These are phyloP conservation scores for Cossypha niveicapilla DNA, from an alignment of 2,797 vertebrate genomes.

Conservation along the genomic window DNA sequence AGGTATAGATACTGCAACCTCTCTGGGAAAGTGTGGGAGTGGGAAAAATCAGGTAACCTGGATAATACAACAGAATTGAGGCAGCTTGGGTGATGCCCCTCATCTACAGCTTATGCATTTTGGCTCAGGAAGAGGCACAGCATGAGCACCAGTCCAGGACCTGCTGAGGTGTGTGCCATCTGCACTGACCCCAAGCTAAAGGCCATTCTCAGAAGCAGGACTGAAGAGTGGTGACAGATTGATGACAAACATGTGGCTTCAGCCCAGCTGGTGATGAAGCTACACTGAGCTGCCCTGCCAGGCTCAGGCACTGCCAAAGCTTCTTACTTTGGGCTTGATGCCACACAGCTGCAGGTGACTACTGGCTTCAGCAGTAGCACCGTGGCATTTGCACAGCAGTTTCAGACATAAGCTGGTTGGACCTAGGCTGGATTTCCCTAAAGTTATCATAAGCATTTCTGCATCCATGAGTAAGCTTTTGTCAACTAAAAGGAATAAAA, in stretches of 20 bases:
- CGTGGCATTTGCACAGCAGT: background rate
- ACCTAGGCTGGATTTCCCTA: background rate
- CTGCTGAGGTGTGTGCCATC: background rate
- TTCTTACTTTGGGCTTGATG: background rate
- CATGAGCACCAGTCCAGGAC: background rate
- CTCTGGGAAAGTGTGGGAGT: background rate
- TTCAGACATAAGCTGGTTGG: background rate
- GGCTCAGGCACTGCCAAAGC: background rate
- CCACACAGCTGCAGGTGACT: background rate
- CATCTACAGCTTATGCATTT: background rate
- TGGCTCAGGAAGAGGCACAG: background rate
- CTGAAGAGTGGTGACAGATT: background rate
- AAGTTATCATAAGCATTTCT: background rate
- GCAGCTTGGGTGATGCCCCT: background rate
- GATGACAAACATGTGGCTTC: rapidly evolving
- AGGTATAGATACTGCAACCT: background rate
- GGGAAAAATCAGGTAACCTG: background rate
- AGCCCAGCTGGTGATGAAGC: background rate
- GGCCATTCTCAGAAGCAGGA: background rate
- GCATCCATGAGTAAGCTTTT: background rate
- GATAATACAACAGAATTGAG: background rate
- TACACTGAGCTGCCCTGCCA: background rate
- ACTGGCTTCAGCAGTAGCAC: background rate
- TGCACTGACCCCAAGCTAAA: background rate
- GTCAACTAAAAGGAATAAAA: background rate